Conservation (phyloP, 35 echinoderm and acorn worm genomes). For the Apostichopus parvimensis region DNA sequence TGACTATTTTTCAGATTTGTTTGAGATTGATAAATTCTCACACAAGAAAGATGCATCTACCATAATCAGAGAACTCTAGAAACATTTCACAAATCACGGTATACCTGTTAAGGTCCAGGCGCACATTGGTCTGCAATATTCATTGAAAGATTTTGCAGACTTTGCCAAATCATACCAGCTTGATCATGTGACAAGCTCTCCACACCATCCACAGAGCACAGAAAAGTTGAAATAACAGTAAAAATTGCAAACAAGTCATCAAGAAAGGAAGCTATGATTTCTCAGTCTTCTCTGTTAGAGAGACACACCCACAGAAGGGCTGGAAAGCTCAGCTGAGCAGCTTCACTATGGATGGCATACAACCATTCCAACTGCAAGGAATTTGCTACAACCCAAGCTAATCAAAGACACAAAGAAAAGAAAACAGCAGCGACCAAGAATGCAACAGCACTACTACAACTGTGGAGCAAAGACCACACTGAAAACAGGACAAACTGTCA, state of each 20-base stretch:
- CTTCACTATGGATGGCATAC: not conserved
- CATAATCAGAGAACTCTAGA: slow-evolving; percentile 55
- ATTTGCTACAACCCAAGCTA: not conserved
- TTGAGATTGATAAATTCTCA: not conserved
- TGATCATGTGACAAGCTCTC: slow-evolving; percentile 40
- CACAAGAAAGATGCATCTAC: slow-evolving; percentile 58
- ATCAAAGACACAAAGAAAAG: not conserved
- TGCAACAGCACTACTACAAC: slow-evolving; percentile 50
- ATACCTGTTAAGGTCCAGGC: slow-evolving; percentile 19
- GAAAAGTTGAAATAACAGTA: slow-evolving; percentile 27
- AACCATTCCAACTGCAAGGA: slow-evolving; percentile 9
- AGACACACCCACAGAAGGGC: slow-evolving; percentile 65
- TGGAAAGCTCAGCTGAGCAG: slow-evolving; percentile 27
- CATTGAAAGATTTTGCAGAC: slow-evolving; percentile 16
- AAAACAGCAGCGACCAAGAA: slow-evolving; percentile 23
- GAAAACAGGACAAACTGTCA: slow-evolving; percentile 53
- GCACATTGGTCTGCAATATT: slow-evolving; percentile 40
- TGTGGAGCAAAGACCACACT: slow-evolving; percentile 40
- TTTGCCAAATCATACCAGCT: slow-evolving; percentile 34
- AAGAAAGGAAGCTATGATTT: slow-evolving; percentile 25
- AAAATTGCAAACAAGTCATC: slow-evolving; percentile 38
- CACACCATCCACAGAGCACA: slow-evolving; percentile 31
- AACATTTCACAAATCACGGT: slow-evolving; percentile 46
- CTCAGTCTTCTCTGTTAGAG: slow-evolving; percentile 58
- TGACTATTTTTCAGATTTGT: slow-evolving; percentile 38